Percentiles rank a stretch among this genome's conserved stretches.
Evolutionary conservation across 2,797 vertebrate species (phyloP).

Genomic region (Enteromius treurensis): DNA sequence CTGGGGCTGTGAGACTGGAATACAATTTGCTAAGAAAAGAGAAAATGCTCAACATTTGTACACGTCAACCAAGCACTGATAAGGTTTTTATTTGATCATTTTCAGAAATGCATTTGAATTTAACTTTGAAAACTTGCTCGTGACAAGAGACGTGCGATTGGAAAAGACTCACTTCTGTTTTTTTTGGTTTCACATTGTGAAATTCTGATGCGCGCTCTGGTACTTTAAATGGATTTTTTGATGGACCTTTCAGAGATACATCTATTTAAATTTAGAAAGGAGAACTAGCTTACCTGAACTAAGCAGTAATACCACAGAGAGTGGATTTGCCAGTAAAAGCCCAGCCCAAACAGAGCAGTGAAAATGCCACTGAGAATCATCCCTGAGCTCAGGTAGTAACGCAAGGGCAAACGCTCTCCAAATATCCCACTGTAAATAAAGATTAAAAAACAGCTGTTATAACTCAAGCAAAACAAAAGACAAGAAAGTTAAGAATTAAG

Average conservation of each 20-base stretch:
- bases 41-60: neutral
- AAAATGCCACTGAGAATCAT: slow-evolving; percentile 93
- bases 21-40: neutral
- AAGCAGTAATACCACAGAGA: slow-evolving; percentile 88
- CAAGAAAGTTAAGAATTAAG: no score
- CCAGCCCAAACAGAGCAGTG: slow-evolving; percentile 88
- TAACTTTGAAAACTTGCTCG: neutral
- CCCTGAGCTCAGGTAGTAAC: slow-evolving; percentile 90
- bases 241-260: neutral
- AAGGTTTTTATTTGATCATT: neutral
- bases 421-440: slow-evolving; percentile 86
- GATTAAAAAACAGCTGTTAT: slow-evolving; percentile 6
- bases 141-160: neutral
- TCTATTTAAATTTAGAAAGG: neutral
- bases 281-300: slow-evolving; percentile 82
- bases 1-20: neutral
- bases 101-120: neutral
- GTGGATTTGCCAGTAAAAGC: slow-evolving; percentile 93
- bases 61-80: neutral
- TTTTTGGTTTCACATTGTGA: neutral
- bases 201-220: neutral
- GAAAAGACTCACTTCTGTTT: slow-evolving; percentile 48
- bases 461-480: neutral
- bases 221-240: neutral
- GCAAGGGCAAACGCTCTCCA: slow-evolving; percentile 91